Evolutionary conservation across 2,113 vertebrate species (phyloP), one percentile per base, ranked within the genome.

Genomic region (Callospermophilus lateralis): DNA sequence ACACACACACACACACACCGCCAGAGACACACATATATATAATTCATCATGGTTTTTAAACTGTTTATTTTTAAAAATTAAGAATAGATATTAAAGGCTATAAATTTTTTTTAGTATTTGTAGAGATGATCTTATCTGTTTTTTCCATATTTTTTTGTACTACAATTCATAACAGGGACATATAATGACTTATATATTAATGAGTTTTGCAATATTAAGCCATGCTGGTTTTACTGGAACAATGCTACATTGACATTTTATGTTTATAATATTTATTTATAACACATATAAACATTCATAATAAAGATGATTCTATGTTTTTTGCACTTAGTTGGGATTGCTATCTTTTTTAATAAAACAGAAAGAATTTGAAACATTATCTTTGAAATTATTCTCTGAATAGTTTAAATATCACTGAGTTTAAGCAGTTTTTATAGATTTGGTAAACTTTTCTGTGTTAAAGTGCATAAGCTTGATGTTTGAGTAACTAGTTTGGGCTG

Each of bases 101-200:
- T 74, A 94, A 90, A 45, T 76, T 20, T 20, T 73, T 84, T 68
- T 76, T 37, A 30, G 26, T n/a, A 90, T 92, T 68, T 92, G 32
- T 70, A 63, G 16, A 92, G 61, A 63, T 90, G 34, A 61, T 51
- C 34, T 58, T 80, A 32, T 63, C 30, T 67, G 61, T 68, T 89
- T 76, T 73, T 37, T 55, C 42, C 8, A 77, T 51, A 6, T 67
- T 85, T 94, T 89, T 20, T 45, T 55, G 51, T 80, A 63, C 61
- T 84, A 67, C 17, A 83, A 42, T 84, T 22, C n/a, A 45, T 89
- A 22, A 39, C 53, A 15, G 79, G 48, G 84, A 77, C 32, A 63
- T 85, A 32, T 51, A 76, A 48, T 81, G 51, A 53, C 34, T 39
- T 85, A 78, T 17, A 78, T 24, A 48, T 85, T 63, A 96, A 90